A percentile compares a stretch with the other conserved stretches of the same genome.
Evolutionary conservation across 2,113 vertebrate genomes (phyloP).

Genomic region (Taurulus bubalis): DNA sequence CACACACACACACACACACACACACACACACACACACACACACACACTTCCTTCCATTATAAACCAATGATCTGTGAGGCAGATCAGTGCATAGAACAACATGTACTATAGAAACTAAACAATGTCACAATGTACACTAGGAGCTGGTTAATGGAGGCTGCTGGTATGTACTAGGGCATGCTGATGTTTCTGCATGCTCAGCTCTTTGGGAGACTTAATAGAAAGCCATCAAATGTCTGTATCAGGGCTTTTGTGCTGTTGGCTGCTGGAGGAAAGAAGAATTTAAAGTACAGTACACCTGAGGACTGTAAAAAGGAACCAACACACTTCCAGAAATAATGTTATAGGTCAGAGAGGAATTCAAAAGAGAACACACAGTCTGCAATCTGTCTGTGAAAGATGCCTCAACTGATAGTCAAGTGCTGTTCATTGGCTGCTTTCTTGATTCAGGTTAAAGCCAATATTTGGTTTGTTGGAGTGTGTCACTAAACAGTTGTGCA

Average conservation of each 20-base stretch:
- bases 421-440: no score
- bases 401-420: no score
- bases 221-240: constrained; percentile 10
- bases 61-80: neutral
- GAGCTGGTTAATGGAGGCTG: constrained; percentile 28
- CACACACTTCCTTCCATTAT: no score
- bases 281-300: neutral
- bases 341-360: no score
- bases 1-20: no score
- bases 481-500: no score
- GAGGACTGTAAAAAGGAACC: neutral
- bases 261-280: constrained; percentile 17
- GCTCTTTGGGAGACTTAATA: constrained; percentile 36
- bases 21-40: no score
- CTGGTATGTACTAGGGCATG: constrained; percentile 9
- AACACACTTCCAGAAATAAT: neutral
- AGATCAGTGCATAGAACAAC: constrained; percentile 22
- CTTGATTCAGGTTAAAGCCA: no score
- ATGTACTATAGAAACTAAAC: constrained; percentile 43
- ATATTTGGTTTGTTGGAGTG: no score
- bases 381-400: no score
- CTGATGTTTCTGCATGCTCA: constrained; percentile 37
- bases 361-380: no score
- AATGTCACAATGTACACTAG: constrained; percentile 37
- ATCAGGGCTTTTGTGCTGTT: constrained; percentile 5